Base-by-base conservation (phyloP, 2,888 invertebrate genomes). In the Julus scanicus region DNA sequence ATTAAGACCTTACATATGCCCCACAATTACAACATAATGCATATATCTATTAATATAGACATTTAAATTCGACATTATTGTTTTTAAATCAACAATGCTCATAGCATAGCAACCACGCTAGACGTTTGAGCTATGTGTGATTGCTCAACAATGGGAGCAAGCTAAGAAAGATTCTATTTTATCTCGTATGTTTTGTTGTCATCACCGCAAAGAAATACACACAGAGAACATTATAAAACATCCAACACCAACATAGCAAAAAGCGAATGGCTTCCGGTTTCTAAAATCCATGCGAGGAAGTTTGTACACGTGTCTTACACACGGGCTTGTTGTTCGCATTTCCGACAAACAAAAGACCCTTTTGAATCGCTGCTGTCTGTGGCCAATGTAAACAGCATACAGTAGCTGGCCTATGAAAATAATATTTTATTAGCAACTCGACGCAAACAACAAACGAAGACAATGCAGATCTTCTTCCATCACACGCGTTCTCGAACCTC, bases 291-390 rank as follows among this genome's bases (percentile, higher is more conserved):
- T 13, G 37, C 29, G 80, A 80, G 37, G 80, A 80, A 39, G 80
- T 80, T 80, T 80, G 80, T 80, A 37, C 29, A 37, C 37, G 80
- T 80, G 37, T 80, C 80, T 4, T 71, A 71, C 20, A 20, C 63
- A 71, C 63, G 20, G 13, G 37, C 15, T 15, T 80, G 80, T 80
- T 13, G 80, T 80, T 80, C 80, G 37, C 29, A 29, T 13, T 80
- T 37, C 80, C 37, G 80, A 39, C 37, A 80, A 80, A 80, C 80
- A 80, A 80, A 80, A 80, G 37, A 80, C 29, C 15, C 80, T 80
- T 80, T 80, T 80, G 80, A 80, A 80, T 80, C 13, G 80, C 37
- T 37, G 80, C 29, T 80, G 80, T 29, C 80, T 80, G 80, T 9
- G 71, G 11, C 80, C 80, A 39, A 37, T 15, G 29, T 37, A 15